Conservation (phyloP, 1,140 invertebrate genomes). For the Rhagoletis zephyria region DNA sequence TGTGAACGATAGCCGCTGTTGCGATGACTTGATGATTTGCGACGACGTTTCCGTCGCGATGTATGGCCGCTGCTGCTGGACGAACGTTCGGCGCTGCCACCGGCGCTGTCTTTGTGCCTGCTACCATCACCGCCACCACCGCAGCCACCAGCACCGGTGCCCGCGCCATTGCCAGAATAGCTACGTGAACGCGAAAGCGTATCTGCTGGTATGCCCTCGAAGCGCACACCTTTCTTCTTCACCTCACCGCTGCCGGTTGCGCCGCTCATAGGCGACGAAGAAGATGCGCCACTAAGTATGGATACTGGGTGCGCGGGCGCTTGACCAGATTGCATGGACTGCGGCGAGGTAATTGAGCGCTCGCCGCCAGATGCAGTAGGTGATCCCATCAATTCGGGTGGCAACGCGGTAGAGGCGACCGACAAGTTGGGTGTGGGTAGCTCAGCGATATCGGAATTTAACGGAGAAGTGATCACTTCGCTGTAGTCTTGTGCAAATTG, state of each 20-base stretch:
- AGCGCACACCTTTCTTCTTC: slow-evolving; percentile 72
- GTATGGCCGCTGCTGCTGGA: slow-evolving; percentile 55
- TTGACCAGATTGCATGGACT: slow-evolving; percentile 63
- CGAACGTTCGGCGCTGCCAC: slow-evolving; percentile 51
- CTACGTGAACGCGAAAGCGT: slow-evolving; percentile 67
- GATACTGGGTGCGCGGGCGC: slow-evolving; percentile 65
- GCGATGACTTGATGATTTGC: slow-evolving; percentile 66
- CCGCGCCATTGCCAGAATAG: slow-evolving; percentile 70
- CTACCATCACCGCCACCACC: neutral
- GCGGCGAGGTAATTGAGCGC: slow-evolving; percentile 62
- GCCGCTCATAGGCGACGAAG: slow-evolving; percentile 70
- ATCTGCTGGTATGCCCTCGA: slow-evolving; percentile 70
- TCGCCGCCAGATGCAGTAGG: slow-evolving; percentile 68
- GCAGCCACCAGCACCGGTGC: slow-evolving; percentile 59
- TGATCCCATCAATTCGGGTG: slow-evolving; percentile 68
- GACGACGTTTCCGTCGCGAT: slow-evolving; percentile 63
- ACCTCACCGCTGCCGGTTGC: slow-evolving; percentile 57
- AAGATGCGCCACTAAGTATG: slow-evolving; percentile 68
- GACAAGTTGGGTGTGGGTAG: slow-evolving; percentile 70
- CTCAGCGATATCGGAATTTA: slow-evolving; percentile 63
- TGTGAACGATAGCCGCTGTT: slow-evolving; percentile 68
- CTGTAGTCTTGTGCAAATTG: slow-evolving; percentile 60
- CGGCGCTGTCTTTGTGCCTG: neutral
- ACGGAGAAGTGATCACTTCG: slow-evolving; percentile 56
- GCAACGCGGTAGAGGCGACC: slow-evolving; percentile 70